Evolutionary conservation across 2,888 invertebrate genomes (phyloP).

Genomic region (Drosophila bunnanda): DNA sequence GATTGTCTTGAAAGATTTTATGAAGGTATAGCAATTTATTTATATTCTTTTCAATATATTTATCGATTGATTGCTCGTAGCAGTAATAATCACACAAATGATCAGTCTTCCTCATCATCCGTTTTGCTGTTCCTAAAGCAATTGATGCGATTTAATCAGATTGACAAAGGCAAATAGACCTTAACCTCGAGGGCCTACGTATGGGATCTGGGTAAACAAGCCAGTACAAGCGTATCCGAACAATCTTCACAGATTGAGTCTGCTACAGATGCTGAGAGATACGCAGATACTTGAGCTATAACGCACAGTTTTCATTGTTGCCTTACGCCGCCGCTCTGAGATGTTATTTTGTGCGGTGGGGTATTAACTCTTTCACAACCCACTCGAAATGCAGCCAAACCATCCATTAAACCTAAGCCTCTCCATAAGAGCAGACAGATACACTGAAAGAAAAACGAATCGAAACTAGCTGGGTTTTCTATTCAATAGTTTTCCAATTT

Average conservation of each 20-base stretch:
- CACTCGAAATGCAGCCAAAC: constrained; percentile 32
- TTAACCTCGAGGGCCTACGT: background rate
- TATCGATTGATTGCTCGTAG: background rate
- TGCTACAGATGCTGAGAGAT: constrained; percentile 11
- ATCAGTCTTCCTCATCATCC: background rate
- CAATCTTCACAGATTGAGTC: constrained; percentile 16
- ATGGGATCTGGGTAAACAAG: constrained; percentile 1
- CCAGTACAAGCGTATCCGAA: constrained; percentile 1
- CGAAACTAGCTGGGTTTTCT: background rate
- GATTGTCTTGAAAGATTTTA: too few relatives aligned
- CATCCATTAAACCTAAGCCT: constrained; percentile 22
- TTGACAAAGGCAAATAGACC: background rate
- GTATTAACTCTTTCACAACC: constrained; percentile 28
- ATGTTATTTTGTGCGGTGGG: constrained; percentile 33
- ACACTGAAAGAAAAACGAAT: background rate
- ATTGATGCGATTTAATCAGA: constrained; percentile 2
- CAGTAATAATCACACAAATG: background rate
- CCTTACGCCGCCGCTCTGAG: constrained; percentile 15
- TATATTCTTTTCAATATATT: background rate
- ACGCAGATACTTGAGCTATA: constrained; percentile 16
- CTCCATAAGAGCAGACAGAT: constrained; percentile 14
- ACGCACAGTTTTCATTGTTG: constrained; percentile 31
- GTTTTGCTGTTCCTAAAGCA: background rate
- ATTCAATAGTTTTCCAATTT: background rate
- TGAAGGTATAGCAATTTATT: too few relatives aligned